phyloP scores from a whole-genome alignment of 2,797 vertebrate species.

The Manis pentadactyla region DNA sequence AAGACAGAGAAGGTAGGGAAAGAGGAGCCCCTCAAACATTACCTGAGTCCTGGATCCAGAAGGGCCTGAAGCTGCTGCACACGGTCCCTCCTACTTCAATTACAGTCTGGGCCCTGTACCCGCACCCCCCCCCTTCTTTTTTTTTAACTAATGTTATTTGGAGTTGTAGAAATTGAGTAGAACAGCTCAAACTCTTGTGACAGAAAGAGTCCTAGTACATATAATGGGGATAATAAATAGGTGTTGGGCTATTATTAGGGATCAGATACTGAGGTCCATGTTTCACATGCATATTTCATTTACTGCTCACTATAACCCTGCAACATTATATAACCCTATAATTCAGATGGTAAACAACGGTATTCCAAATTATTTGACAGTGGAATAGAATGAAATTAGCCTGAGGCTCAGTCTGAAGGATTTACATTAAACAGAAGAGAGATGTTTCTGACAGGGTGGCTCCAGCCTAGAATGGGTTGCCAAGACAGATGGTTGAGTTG shows the following conservation, averaged over 20 bases:
- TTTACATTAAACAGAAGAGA: slow-evolving; percentile 57
- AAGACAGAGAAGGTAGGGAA: neutral
- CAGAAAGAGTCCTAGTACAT: neutral
- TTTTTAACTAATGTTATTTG: neutral
- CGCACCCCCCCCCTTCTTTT: neutral
- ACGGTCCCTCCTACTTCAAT: neutral
- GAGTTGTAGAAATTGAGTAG: neutral
- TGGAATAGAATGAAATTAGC: slow-evolving; percentile 52
- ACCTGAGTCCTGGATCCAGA: neutral
- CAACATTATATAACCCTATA: neutral
- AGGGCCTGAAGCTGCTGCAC: neutral
- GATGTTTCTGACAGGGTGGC: slow-evolving; percentile 42
- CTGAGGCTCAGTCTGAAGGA: slow-evolving; percentile 47
- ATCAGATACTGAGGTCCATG: neutral
- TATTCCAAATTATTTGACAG: slow-evolving; percentile 61
- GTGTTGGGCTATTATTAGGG: neutral
- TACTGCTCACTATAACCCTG: neutral
- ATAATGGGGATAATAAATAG: neutral
- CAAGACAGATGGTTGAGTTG: slow-evolving; percentile 71
- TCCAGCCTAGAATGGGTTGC: slow-evolving; percentile 52
- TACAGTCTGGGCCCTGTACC: neutral
- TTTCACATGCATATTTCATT: neutral
- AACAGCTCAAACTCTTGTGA: neutral
- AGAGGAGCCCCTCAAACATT: neutral
- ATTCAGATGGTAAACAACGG: slow-evolving; percentile 46